phyloP scores from a whole-genome alignment of 1,140 invertebrate species.

The Rhizoglyphus robini region DNA sequence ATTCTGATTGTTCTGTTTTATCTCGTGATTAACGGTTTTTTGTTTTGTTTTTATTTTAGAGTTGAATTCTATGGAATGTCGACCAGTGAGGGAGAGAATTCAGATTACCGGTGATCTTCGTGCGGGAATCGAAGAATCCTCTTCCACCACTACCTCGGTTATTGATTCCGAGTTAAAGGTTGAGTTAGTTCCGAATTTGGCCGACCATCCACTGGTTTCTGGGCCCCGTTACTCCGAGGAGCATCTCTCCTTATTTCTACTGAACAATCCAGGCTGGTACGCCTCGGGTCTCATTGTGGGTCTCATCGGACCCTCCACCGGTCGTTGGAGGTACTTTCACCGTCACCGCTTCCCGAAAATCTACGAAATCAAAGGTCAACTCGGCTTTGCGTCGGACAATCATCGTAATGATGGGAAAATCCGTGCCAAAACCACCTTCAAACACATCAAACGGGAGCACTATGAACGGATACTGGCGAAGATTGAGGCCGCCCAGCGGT shows the following conservation, averaged over 20 bases:
- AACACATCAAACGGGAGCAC: conserved; percentile 46
- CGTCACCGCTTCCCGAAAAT: conserved; percentile 37
- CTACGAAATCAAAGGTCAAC: conserved; percentile 58
- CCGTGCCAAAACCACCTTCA: conserved; percentile 52
- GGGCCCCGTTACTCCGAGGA: conserved; percentile 35
- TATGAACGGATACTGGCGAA: conserved; percentile 55
- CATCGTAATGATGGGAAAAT: conserved; percentile 56
- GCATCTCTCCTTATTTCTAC: conserved; percentile 22
- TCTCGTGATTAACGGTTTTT: conserved; percentile 19
- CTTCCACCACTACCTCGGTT: no score
- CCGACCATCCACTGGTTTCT: conserved; percentile 43
- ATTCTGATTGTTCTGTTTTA: conserved; percentile 17
- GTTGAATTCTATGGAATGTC: conserved; percentile 51
- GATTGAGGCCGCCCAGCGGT: conserved; percentile 65
- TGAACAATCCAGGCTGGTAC: conserved; percentile 7
- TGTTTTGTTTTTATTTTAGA: conserved; percentile 40
- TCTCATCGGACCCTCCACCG: conserved; percentile 15
- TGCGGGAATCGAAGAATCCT: background rate
- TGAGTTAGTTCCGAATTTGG: conserved; percentile 28
- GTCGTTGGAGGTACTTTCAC: background rate
- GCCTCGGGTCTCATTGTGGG: conserved; percentile 19
- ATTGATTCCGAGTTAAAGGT: conserved; percentile 40
- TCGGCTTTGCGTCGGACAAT: conserved; percentile 63
- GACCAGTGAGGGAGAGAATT: conserved; percentile 44
- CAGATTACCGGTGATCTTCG: conserved; percentile 35